Base-by-base conservation (phyloP, 2,113 vertebrate species). In the Callionymus lyra region DNA sequence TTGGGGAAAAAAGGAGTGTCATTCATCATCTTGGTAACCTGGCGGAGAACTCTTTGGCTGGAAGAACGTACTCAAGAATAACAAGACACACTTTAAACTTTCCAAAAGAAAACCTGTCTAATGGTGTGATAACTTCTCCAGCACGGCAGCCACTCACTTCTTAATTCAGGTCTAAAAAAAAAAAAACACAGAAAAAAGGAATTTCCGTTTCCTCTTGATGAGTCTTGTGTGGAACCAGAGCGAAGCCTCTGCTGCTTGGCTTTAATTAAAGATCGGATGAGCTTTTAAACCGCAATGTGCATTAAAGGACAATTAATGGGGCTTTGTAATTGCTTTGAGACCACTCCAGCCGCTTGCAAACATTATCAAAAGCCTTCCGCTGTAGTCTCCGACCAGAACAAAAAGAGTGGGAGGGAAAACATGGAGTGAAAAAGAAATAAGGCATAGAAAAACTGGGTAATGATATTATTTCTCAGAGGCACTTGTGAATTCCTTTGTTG, bases 291-390 rank as follows among this genome's bases (percentile, higher is more conserved):
- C 37, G 34, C 36, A 53, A 31, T 50, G 18, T 63, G 42, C 50
- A 53, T 49, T 61, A 53, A 64, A 58, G 45, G 32, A 39, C 57
- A 59, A 44, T 65, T 67, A 60, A 72, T 56, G 38, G 27, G 10
- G 10, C 53, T 60, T 45, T 44, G 44, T 68, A 65, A 74, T 70
- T 63, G 54, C 68, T 63, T 48, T 10, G 47, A 67, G 60, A 56
- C 36, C 51, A 52, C 47, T 60, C 46, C 15, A 53, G 44, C 65
- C 53, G 51, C 48, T 61, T 21, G 18, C 53, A 51, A 46, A 55
- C 52, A 40, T 52, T 45, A 63, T 63, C 44, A 65, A 49, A 62
- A 65, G 41, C 43, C 33, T 45, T 56, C 42, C 12, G 18, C 44
- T 39, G 4, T 38, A 31, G 10, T 34, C 38, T 37, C 31, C 38